Conservation (phyloP, 2,113 vertebrate species). For the Mesoclemmys tuberculata region DNA sequence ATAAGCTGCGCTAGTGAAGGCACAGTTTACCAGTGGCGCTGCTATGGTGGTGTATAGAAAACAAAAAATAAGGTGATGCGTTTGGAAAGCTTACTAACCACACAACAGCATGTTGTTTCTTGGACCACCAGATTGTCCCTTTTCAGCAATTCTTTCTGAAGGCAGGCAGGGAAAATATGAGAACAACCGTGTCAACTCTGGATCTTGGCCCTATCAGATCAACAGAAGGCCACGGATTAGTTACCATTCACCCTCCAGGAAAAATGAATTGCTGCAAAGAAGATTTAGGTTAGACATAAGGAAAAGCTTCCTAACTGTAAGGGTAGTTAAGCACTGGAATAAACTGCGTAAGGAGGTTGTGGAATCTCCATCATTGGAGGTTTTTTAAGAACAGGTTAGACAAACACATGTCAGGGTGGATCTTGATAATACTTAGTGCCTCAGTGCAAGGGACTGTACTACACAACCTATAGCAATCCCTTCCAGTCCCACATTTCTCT, state of each 20-base stretch:
- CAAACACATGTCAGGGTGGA: neutral
- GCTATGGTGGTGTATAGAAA: neutral
- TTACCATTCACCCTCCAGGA: neutral
- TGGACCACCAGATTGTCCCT: neutral
- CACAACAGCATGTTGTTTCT: neutral
- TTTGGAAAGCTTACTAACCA: neutral
- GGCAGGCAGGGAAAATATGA: neutral
- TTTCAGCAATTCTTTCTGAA: neutral
- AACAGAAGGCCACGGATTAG: neutral
- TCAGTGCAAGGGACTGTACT: neutral
- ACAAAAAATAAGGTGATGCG: neutral
- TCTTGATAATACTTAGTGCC: neutral
- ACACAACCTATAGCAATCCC: neutral
- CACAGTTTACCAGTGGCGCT: accelerated
- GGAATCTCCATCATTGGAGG: neutral
- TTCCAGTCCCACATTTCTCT: neutral
- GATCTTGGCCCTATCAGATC: neutral
- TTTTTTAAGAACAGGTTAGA: neutral
- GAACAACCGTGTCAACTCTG: neutral
- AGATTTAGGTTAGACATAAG: neutral
- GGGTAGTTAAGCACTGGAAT: neutral
- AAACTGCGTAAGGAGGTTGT: neutral
- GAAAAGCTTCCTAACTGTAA: neutral
- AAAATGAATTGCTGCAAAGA: neutral
- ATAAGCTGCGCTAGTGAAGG: neutral